A percentile compares a stretch with the other conserved stretches of the same genome.
Conservation (phyloP, 1,140 invertebrate genomes). For the Papilio helenus region DNA sequence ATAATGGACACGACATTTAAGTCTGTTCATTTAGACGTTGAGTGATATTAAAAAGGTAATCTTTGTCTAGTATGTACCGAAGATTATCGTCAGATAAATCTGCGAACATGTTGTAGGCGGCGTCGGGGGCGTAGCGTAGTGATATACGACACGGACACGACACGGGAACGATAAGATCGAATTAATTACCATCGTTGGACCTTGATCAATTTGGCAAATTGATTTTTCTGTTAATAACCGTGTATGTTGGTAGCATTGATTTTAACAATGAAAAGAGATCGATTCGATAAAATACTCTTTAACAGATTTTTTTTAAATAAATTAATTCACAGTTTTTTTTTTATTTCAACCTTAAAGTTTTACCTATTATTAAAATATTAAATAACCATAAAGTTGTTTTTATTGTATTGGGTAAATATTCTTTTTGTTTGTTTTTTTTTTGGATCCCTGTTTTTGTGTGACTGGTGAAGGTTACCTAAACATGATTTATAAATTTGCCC, state of each 20-base stretch:
- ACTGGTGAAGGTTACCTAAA: not conserved
- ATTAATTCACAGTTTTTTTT: no score
- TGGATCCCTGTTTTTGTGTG: not conserved
- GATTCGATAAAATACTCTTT: no score
- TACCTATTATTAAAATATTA: not conserved
- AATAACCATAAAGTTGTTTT: not conserved
- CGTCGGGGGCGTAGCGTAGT: slow-evolving; percentile 41
- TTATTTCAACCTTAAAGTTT: no score
- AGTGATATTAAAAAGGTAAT: not conserved
- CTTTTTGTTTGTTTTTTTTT: not conserved
- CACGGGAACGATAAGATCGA: slow-evolving; percentile 42
- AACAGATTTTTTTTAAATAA: no score
- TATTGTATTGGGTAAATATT: not conserved
- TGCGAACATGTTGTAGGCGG: slow-evolving; percentile 50
- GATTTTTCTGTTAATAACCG: not conserved
- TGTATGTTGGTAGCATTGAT: not conserved
- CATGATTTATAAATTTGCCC: not conserved
- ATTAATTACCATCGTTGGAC: slow-evolving; percentile 45
- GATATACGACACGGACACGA: slow-evolving; percentile 47
- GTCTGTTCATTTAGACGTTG: not conserved
- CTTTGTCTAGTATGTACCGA: slow-evolving; percentile 4
- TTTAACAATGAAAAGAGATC: not conserved
- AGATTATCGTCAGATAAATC: slow-evolving; percentile 43
- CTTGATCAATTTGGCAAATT: slow-evolving; percentile 19
- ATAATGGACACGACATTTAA: not conserved